These are phyloP conservation scores for Sander vitreus DNA, from an alignment of 2,113 vertebrate species.

Conservation along the genomic window DNA sequence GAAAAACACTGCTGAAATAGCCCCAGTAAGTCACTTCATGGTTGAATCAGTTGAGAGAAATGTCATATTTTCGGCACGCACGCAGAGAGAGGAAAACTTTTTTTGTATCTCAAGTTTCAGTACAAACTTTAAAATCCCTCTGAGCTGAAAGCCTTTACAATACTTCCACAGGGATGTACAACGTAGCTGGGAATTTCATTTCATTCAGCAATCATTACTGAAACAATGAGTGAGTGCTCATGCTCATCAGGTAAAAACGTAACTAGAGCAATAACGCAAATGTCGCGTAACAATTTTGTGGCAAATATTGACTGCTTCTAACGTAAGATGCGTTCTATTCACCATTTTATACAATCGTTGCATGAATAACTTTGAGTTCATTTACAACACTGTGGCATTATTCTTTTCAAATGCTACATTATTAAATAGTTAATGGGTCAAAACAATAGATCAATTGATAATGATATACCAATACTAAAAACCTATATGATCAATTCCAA, in stretches of 20 bases:
- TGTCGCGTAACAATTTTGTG: neutral
- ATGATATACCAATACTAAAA: neutral
- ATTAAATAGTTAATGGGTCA: neutral
- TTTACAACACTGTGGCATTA: neutral
- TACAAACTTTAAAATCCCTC: conserved; percentile 24
- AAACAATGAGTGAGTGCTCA: neutral
- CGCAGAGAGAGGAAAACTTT: neutral
- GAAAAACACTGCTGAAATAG: conserved; percentile 28
- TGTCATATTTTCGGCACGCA: conserved; percentile 14
- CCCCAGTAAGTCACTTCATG: conserved; percentile 35
- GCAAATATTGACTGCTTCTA: neutral
- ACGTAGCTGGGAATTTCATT: neutral
- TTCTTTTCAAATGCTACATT: neutral
- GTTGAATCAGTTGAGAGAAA: conserved; percentile 34
- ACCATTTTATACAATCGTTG: neutral
- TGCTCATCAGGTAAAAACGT: neutral
- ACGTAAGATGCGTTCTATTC: conserved; percentile 6
- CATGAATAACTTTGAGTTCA: neutral
- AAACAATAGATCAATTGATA: conserved; percentile 1
- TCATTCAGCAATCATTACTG: neutral
- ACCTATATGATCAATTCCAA: neutral
- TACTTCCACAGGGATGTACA: neutral
- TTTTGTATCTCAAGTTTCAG: neutral
- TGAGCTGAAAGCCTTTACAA: neutral
- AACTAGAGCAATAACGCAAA: neutral